These are phyloP conservation scores for Gila robusta DNA, from an alignment of 2,797 vertebrate genomes.

Conservation along the genomic window DNA sequence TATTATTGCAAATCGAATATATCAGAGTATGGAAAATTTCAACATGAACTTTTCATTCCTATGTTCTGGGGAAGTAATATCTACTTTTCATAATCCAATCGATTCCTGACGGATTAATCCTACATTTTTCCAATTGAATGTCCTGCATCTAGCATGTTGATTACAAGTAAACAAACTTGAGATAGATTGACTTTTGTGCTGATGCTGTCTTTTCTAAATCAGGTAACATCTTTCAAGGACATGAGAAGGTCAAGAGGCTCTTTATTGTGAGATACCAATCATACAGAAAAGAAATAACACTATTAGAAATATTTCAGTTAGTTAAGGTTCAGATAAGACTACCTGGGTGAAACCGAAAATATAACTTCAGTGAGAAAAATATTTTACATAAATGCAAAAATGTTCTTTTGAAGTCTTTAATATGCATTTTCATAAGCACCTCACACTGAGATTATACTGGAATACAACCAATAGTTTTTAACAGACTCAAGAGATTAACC, in stretches of 20 bases:
- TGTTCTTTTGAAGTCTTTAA: neutral
- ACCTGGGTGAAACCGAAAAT: neutral
- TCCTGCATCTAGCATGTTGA: neutral
- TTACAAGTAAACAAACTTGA: neutral
- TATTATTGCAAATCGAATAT: neutral
- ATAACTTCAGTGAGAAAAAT: neutral
- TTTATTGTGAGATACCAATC: neutral
- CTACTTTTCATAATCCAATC: neutral
- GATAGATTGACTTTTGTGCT: neutral
- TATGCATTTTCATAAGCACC: neutral
- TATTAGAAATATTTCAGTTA: neutral
- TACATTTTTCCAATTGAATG: neutral
- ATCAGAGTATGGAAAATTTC: neutral
- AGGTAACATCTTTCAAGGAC: neutral
- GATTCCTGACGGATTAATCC: neutral
- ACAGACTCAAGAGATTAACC: conserved; percentile 29
- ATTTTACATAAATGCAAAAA: neutral
- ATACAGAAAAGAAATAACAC: neutral
- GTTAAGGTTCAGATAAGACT: neutral
- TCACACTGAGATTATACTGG: neutral
- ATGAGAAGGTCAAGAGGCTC: neutral
- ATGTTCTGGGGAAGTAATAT: neutral
- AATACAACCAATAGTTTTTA: conserved; percentile 7
- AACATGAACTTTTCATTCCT: neutral
- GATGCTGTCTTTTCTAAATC: neutral